Evolutionary conservation across 37 sponge, comb jelly and placozoan species (phyloP).

Genomic region (Chondrilla cf. caribensis): DNA sequence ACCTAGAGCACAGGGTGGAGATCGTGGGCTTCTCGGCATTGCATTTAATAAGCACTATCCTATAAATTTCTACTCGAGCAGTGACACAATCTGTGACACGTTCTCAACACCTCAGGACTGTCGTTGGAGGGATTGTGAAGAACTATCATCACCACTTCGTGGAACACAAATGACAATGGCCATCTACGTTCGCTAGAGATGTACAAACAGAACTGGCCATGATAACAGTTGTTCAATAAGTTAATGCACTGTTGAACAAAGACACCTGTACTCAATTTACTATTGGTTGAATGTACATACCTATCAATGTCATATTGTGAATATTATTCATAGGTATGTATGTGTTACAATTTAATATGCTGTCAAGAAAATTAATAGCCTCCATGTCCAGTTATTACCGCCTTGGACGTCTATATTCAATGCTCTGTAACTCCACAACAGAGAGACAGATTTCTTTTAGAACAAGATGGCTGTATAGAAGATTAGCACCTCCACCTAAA

Average conservation of each 20-base stretch:
- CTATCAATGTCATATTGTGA: too few relatives aligned
- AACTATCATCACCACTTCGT: background rate
- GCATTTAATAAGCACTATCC: constrained; percentile 10
- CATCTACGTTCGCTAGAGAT: background rate
- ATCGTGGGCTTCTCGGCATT: constrained; percentile 3
- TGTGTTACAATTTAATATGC: too few relatives aligned
- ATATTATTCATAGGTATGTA: too few relatives aligned
- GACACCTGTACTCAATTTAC: too few relatives aligned
- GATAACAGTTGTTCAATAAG: background rate
- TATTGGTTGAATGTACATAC: too few relatives aligned
- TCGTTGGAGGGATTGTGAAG: background rate
- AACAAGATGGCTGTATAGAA: too few relatives aligned
- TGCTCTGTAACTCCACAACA: too few relatives aligned
- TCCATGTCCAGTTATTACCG: too few relatives aligned
- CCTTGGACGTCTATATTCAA: too few relatives aligned
- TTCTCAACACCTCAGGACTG: background rate
- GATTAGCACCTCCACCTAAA: too few relatives aligned
- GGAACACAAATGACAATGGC: background rate
- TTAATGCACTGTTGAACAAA: background rate
- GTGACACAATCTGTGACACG: background rate
- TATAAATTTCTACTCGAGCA: background rate
- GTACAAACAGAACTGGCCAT: background rate
- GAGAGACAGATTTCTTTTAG: too few relatives aligned
- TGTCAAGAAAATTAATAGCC: too few relatives aligned
- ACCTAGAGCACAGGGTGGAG: background rate